Base-by-base conservation (phyloP, 2,888 invertebrate species). In the Carpatolechia fugitivella region DNA sequence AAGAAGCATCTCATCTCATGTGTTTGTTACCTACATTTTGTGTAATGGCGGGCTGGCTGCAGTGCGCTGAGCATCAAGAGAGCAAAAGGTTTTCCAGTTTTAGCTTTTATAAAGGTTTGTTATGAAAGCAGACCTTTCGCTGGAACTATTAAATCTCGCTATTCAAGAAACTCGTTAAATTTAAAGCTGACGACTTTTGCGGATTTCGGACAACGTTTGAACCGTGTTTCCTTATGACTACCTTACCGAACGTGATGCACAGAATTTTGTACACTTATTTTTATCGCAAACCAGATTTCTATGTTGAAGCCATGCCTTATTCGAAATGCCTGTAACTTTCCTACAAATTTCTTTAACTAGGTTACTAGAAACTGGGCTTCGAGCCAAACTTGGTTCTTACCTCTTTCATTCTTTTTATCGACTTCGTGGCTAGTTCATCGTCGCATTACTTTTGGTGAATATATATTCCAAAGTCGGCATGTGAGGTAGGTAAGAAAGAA, bases 341-440 rank as follows among this genome's bases (percentile, higher is more conserved):
- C 44, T 44, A 29, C 44, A 29, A 44, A 44, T 44, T 47, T 47
- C 47, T 47, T 47, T 16, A 31, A 47, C 14, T 47, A 47, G 47
- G 47, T 47, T 44, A 44, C 44, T 14, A 47, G 30, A 14, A 18
- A 16, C 47, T 47, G 31, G 47, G 47, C 47, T 30, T 31, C 31
- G 31, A 30, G 47, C 30, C 31, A 47, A 47, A 30, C 14, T 31
- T 31, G 44, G 13, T 24, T 44, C 29, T 47, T 31, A 31, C 30
- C 47, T 47, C 31, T 47, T 47, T 47, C 31, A 47, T 20, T 31
- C 31, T 31, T 30, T 47, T 31, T 31, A 47, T 31, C 47, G 30
- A 47, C 31, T 47, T 47, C 47, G 31, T 10, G 47, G 47, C 47
- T 31, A 47, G 30, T 47, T 47, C 47, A 47, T 47, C 16, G 47